Base-by-base conservation (phyloP, 2,888 invertebrate genomes). In the Drosophila longiperda region DNA sequence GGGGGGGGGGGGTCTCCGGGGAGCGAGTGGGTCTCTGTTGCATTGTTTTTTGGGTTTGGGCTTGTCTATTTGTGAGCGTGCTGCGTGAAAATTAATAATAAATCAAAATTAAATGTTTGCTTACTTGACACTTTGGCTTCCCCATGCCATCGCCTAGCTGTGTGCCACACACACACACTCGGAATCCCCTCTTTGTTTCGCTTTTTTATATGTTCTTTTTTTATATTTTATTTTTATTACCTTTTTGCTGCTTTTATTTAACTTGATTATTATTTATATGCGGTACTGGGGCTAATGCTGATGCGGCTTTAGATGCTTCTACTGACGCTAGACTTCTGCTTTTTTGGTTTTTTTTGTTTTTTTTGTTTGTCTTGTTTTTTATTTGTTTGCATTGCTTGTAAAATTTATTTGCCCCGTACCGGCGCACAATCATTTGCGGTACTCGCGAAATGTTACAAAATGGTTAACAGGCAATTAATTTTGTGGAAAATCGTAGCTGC, bases 21-120 rank as follows among this genome's bases (percentile, higher is more conserved):
- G 48, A 59, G 33, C 36, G 9, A 11, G 40, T n/a, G 45, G 45
- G 20, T 3, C 20, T 12, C 15, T 20, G 45, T 12, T 45, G 45
- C 45, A 17, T 12, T 59, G 45, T 65, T 55, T 53, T 53, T 50
- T 59, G 45, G 53, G 54, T 26, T 60, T 45, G 45, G 45, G 45
- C 45, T 45, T 53, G 62, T 61, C 49, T 66, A 62, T 71, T 62
- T 72, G 71, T 67, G 76, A 70, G 65, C 73, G 80, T 80, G 76
- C 72, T 80, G 86, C 74, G 80, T 81, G 83, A 68, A 87, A 83
- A 87, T 86, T 83, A 83, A 85, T 86, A 88, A 86, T 86, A 86
- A 88, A 86, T 86, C 87, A 88, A 86, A 86, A 83, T 86, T 88
- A 86, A 86, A 86, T 86, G 84, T 80, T 88, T 78, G 88, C 82